Evolutionary conservation across 2,113 vertebrate genomes (phyloP), one percentile per base, ranked within the genome.

Genomic region (Pongo abelii): DNA sequence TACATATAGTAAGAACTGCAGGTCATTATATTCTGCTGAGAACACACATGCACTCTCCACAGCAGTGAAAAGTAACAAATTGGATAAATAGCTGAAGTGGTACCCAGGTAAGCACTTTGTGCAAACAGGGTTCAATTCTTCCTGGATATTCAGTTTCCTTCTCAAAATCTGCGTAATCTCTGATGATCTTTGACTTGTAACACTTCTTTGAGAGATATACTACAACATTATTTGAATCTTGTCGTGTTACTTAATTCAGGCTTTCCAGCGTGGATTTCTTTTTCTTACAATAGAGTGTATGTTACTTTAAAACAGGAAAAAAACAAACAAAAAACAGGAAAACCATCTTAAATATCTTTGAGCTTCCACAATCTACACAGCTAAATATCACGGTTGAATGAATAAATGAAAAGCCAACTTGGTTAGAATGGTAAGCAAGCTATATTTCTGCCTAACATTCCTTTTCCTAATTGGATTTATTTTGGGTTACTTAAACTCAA

Each of bases 401-500:
- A 77, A 61, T 93, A 55, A 52, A 48, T 27, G 27, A 84, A 69
- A 93, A 87, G 27, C 35, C 38, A 84, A 57, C 13, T 18, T 95
- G 20, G 7, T 48, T 64, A 96, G 40, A 64, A n/a, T 38, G 22
- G 7, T 59, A 87, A 91, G 43, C 57, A 90, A 92, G 16, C 84
- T 81, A 8, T 57, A 72, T 83, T 91, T 94, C 57, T 72, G 67
- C 8, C 40, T 85, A 77, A 84, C 3, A 40, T 38, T 55, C 83
- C 59, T 86, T 94, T 87, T 87, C 32, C n/a, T 85, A 75, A 79
- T 72, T 90, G 20, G n/a, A 52, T 50, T 93, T 32, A 6, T 61
- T 89, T 86, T 79, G 57, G 79, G 17, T 92, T 94, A 95, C 79
- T 40, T 94, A 11, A 93, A 80, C 59, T 86, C 17, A 85, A 35